Percentiles rank a stretch among this genome's conserved stretches.
These are phyloP conservation scores for Myotis brandtii DNA, from an alignment of 2,113 vertebrate genomes.

Conservation along the genomic window DNA sequence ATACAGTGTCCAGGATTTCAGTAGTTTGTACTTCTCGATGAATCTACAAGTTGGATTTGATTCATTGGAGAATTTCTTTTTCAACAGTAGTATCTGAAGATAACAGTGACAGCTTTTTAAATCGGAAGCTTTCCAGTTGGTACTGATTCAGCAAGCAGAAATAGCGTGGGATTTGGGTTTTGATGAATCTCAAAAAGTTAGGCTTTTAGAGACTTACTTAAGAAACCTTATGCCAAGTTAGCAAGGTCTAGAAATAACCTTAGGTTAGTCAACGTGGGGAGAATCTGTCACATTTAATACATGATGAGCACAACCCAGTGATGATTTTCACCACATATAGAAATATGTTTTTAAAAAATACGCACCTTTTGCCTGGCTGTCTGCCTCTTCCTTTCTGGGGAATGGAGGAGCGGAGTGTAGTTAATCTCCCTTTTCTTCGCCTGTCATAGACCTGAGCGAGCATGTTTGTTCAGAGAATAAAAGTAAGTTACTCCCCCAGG, in stretches of 20 bases:
- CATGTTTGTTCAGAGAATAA: slow-evolving; percentile 49
- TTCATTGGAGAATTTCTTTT: background rate
- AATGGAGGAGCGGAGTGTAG: background rate
- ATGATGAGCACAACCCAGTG: background rate
- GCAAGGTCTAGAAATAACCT: background rate
- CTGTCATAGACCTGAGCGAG: slow-evolving; percentile 5
- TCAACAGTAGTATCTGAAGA: background rate
- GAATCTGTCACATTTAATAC: background rate
- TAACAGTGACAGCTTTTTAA: background rate
- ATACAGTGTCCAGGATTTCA: background rate
- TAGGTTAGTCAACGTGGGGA: background rate
- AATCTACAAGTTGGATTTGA: background rate
- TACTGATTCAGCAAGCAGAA: background rate
- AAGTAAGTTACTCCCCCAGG: background rate
- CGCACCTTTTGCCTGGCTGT: background rate
- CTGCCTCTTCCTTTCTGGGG: slow-evolving; percentile 5
- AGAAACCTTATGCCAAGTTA: background rate
- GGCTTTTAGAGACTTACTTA: background rate
- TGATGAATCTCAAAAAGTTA: background rate
- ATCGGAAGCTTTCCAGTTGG: background rate
- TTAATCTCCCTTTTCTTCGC: slow-evolving; percentile 39
- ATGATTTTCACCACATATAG: background rate
- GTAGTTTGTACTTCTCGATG: background rate
- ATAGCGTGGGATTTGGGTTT: background rate
- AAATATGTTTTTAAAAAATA: background rate